Conservation (phyloP, 2,113 vertebrate genomes). For the Cairina moschata region DNA sequence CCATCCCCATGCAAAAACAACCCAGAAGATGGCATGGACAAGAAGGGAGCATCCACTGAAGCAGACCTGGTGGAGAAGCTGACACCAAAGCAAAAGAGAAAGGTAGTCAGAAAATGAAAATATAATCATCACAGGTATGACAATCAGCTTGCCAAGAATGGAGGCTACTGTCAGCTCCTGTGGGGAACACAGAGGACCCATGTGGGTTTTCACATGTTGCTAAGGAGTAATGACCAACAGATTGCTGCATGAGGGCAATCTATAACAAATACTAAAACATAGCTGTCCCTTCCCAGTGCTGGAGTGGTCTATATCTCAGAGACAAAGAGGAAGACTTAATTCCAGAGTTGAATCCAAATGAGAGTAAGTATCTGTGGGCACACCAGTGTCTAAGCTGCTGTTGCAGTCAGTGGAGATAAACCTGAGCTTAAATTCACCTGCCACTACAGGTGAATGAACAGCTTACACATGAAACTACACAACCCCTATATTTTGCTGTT, state of each 20-base stretch:
- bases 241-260: not conserved
- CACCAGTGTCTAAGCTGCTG: not conserved
- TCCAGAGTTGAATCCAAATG: not conserved
- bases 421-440: not conserved
- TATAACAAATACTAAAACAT: not conserved
- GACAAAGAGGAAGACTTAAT: not conserved
- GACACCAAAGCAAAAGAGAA: not conserved
- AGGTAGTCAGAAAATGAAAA: not conserved
- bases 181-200: not conserved
- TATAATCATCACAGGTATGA: not conserved
- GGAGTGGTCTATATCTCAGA: not conserved
- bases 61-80: not conserved
- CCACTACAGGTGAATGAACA: not conserved
- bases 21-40: not conserved
- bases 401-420: not conserved
- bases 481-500: not conserved
- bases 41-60: not conserved
- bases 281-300: not conserved
- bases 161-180: not conserved
- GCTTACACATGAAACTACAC: not conserved
- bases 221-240: not conserved
- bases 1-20: not conserved
- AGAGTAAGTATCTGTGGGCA: not conserved
- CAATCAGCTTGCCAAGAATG: not conserved
- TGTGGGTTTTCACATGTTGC: fast-evolving